phyloP scores from a whole-genome alignment of 2,888 invertebrate species.

The Tipula unca region DNA sequence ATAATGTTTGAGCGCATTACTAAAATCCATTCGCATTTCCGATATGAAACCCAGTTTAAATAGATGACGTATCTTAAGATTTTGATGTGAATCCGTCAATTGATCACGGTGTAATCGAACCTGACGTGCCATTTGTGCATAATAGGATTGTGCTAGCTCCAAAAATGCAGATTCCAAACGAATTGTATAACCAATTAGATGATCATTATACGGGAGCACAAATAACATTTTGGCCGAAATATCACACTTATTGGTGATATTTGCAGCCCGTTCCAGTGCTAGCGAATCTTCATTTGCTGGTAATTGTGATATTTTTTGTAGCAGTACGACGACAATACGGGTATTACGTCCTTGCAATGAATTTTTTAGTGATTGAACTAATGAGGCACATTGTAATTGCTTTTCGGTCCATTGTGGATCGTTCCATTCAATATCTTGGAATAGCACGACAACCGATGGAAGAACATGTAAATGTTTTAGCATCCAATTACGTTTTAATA shows the following conservation, averaged over 20 bases:
- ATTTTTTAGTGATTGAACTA: conserved; percentile 70
- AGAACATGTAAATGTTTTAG: conserved; percentile 81
- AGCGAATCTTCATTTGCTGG: conserved; percentile 74
- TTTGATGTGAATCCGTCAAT: conserved; percentile 82
- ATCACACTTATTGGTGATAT: conserved; percentile 85
- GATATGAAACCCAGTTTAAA: conserved; percentile 95
- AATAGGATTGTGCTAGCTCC: conserved; percentile 88
- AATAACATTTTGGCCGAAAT: conserved; percentile 87
- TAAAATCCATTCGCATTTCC: conserved; percentile 85
- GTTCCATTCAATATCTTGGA: conserved; percentile 97
- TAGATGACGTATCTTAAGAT: conserved; percentile 88
- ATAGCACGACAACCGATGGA: conserved; percentile 89
- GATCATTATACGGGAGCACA: conserved; percentile 84
- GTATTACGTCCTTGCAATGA: conserved; percentile 45
- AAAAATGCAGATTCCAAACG: conserved; percentile 89
- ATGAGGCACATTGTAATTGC: conserved; percentile 85
- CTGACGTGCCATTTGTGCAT: conserved; percentile 77
- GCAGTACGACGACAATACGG: conserved; percentile 77
- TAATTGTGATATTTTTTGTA: conserved; percentile 74
- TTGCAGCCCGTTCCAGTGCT: conserved; percentile 83
- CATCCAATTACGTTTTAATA: conserved; percentile 92
- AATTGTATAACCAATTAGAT: conserved; percentile 61
- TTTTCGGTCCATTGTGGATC: conserved; percentile 91
- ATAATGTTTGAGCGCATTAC: conserved; percentile 75
- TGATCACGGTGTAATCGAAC: conserved; percentile 85